phyloP scores from a whole-genome alignment of 2,113 vertebrate species.

The Plectropomus leopardus region DNA sequence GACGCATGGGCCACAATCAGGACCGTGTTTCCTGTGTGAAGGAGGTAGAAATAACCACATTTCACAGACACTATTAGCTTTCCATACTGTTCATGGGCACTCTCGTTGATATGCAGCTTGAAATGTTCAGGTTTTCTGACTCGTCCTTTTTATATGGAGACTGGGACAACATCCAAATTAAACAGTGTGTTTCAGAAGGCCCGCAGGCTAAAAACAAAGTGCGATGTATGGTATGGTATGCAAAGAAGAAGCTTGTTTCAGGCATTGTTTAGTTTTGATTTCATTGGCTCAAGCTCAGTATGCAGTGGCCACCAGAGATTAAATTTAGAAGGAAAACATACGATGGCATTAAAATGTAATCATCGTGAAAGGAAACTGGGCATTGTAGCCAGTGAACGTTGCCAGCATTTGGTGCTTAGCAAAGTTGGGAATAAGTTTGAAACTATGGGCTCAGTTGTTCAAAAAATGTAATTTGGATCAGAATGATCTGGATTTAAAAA shows the following conservation, averaged over 20 bases:
- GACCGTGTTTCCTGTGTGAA: conserved; percentile 92
- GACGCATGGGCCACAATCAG: conserved; percentile 98
- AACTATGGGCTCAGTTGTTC: not conserved
- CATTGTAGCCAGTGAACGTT: not conserved
- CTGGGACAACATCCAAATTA: not conserved
- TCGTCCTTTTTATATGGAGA: not conserved
- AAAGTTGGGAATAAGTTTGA: not conserved
- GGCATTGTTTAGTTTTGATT: conserved; percentile 5
- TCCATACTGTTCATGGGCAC: conserved; percentile 18
- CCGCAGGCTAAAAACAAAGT: not conserved
- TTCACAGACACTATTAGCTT: conserved; percentile 43
- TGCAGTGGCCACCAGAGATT: not conserved
- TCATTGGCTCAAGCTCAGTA: not conserved
- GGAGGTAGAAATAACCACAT: conserved; percentile 51
- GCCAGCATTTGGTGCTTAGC: not conserved
- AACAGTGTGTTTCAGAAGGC: not conserved
- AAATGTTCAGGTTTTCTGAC: conserved; percentile 2
- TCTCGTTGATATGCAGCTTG: conserved; percentile 13
- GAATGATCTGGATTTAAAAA: too few species aligned
- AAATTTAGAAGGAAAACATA: not conserved
- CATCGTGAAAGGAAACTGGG: not conserved
- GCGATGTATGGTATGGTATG: not conserved
- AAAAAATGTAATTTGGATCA: too few species aligned
- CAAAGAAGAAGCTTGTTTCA: not conserved
- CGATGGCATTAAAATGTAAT: not conserved